Evolutionary conservation across 2,113 vertebrate species (phyloP).

Genomic region (Agelaius phoeniceus): DNA sequence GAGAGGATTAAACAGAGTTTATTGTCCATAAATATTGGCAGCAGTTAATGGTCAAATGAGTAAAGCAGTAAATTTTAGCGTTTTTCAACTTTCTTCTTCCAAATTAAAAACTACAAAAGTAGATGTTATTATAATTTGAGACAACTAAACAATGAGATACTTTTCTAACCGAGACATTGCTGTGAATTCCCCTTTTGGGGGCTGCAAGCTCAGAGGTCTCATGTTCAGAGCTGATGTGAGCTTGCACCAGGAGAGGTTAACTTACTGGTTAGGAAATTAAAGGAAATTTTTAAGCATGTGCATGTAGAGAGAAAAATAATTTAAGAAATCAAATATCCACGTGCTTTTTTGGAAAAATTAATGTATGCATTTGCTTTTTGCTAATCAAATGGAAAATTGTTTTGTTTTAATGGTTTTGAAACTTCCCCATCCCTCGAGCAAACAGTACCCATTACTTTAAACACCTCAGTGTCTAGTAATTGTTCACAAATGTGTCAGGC

Average conservation of each 20-base stretch:
- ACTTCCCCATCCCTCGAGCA: constrained; percentile 74
- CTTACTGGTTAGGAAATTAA: constrained; percentile 17
- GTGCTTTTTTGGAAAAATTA: constrained; percentile 32
- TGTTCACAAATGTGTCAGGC: constrained; percentile 81
- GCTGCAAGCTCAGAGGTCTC: background rate
- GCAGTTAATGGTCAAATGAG: background rate
- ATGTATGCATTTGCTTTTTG: constrained; percentile 48
- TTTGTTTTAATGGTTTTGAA: constrained; percentile 74
- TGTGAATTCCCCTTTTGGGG: constrained; percentile 26
- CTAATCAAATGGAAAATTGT: constrained; percentile 77
- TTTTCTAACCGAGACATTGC: background rate
- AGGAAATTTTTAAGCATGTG: background rate
- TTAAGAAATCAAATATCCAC: constrained; percentile 15
- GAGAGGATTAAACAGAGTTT: background rate
- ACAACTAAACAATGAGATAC: background rate
- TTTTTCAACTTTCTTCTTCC: background rate
- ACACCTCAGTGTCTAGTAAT: constrained; percentile 80
- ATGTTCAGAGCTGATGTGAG: constrained; percentile 25
- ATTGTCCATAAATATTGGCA: background rate
- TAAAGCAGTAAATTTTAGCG: background rate
- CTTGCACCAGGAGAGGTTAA: background rate
- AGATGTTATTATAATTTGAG: background rate
- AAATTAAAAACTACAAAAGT: background rate
- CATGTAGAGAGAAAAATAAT: constrained; percentile 25
- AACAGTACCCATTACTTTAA: constrained; percentile 79